Base-by-base conservation (phyloP, 1,140 invertebrate species). In the Caenorhabditis briggsae region DNA sequence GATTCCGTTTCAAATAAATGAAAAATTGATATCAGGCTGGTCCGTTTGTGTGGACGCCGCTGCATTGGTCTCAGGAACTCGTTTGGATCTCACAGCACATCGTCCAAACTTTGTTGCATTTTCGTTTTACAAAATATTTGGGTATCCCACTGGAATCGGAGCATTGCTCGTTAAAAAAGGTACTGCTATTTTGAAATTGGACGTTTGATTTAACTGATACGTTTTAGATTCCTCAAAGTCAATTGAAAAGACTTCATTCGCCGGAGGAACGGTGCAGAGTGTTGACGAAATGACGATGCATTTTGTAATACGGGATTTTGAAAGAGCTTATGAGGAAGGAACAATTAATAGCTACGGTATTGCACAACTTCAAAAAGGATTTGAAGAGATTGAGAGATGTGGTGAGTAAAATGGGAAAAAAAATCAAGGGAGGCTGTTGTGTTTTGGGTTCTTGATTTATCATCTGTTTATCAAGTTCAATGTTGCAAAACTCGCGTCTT, bases 41-140 rank as follows among this genome's bases (percentile, higher is more conserved):
- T 96, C 94, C 92, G 94, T 96, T 84, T 92, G 96, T 18, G 92
- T 98, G 53, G 97, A 98, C 94, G 96, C 96, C 5, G 96, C 97
- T 1, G 93, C 95, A 59, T 96, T 94, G 93, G 95, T 95, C 3
- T 94, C 95, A n/a, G 96, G 96, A 48, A 96, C 94, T 93, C 93
- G 93, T 23, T 93, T 98, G 65, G 95, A 98, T 94, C 93, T 98
- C 59, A 94, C 94, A 0, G 85, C 90, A 16, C 94, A 93, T 59
- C 94, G 95, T 88, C 96, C 96, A 23, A 96, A 98, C 93, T 98
- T 98, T 94, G 94, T 98, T 0, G 95, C 95, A 78, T 55, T 98
- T 7, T 98, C 97, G 2, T 98, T 98, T 93, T 98, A 98, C 93
- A 99, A 99, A 94, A 96, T 99, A 90, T 98, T 99, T 94, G 97